These are phyloP conservation scores for Neotoxoptera formosana DNA, from an alignment of 1,140 invertebrate genomes.

Conservation along the genomic window DNA sequence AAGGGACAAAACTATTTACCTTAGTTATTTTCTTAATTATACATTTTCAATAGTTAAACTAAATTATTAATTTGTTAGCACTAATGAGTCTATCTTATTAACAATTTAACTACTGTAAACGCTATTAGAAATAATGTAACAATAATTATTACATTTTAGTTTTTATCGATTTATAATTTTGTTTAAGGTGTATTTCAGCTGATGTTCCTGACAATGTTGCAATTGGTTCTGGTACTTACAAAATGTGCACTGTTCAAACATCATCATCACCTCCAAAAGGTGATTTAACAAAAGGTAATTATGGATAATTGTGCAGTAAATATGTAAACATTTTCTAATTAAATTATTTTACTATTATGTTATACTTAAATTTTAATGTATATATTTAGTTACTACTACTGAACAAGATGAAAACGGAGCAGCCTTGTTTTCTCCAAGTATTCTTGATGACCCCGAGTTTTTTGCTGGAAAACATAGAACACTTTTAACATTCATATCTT, in stretches of 20 bases:
- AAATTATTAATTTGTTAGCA: background rate
- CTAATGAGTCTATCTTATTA: background rate
- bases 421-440: conserved; percentile 80
- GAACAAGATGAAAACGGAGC: conserved; percentile 54
- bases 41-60: background rate
- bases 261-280: conserved; percentile 27
- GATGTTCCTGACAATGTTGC: conserved; percentile 46
- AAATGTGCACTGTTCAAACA: conserved; percentile 36
- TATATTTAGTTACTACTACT: background rate
- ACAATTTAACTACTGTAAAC: background rate
- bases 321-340: background rate
- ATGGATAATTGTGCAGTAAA: background rate
- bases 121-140: background rate
- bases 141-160: background rate
- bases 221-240: conserved; percentile 27
- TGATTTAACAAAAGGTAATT: conserved; percentile 61
- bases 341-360: background rate
- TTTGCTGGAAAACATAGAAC: conserved; percentile 95
- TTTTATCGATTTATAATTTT: conserved; percentile 20
- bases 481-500: conserved; percentile 92
- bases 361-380: background rate
- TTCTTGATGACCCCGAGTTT: conserved; percentile 93
- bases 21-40: background rate
- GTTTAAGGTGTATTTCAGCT: conserved; percentile 56
- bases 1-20: background rate